phyloP scores from a whole-genome alignment of 2,113 vertebrate genomes.

The Gnathonemus echidnorhynchus region DNA sequence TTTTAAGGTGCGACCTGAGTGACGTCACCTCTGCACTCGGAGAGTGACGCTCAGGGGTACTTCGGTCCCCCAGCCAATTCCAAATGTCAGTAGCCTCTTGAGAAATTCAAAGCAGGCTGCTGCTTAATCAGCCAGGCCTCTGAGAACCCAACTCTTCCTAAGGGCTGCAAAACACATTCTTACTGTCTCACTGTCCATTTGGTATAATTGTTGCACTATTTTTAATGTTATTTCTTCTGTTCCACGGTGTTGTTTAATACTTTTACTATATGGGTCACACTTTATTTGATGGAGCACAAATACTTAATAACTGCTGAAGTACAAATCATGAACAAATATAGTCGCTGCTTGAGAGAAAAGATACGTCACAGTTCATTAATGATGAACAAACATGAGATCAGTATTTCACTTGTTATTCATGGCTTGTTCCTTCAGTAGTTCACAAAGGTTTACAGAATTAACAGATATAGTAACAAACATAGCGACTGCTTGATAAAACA shows the following conservation, averaged over 20 bases:
- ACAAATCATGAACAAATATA: neutral
- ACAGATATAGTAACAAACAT: neutral
- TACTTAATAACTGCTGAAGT: neutral
- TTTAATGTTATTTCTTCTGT: neutral
- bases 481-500: neutral
- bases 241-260: neutral
- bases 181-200: neutral
- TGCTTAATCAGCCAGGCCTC: neutral
- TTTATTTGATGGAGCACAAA: neutral
- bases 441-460: neutral
- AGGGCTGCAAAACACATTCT: neutral
- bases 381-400: neutral
- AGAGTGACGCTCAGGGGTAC: neutral
- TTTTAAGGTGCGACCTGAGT: slow-evolving; percentile 40
- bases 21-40: slow-evolving; percentile 32
- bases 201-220: neutral
- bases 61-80: neutral
- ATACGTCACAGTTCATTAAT: neutral
- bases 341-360: neutral
- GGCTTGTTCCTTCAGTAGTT: neutral
- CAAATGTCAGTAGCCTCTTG: neutral
- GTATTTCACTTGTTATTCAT: neutral
- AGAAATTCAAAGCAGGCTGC: neutral
- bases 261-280: neutral
- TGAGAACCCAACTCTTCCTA: neutral